A percentile compares a stretch with the other conserved stretches of the same genome.
phyloP scores from a whole-genome alignment of 2,797 vertebrate genomes.

The Lacerta agilis region DNA sequence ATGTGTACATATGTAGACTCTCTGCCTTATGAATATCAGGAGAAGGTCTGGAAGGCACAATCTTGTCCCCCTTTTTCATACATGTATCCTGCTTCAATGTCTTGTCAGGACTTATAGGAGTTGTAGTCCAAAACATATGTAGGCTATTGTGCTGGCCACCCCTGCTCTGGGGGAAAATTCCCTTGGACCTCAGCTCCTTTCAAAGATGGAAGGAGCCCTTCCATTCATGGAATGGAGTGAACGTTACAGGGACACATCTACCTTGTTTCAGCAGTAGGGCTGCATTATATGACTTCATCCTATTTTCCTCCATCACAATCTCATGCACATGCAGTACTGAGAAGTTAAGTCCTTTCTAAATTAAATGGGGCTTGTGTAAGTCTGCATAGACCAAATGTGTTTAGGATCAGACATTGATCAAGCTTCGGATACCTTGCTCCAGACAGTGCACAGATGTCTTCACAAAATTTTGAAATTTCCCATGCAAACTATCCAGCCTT shows the following conservation, averaged over 20 bases:
- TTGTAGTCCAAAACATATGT: too few species aligned
- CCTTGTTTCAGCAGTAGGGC: not conserved
- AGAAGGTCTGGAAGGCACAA: not conserved
- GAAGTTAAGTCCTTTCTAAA: not conserved
- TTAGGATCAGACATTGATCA: not conserved
- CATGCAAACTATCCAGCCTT: not conserved
- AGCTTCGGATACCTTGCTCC: not conserved
- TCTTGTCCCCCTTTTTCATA: not conserved
- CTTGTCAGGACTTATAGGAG: not conserved
- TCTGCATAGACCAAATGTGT: not conserved
- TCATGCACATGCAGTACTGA: not conserved
- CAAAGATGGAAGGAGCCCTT: too few species aligned
- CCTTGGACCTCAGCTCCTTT: too few species aligned
- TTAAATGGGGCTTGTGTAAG: not conserved
- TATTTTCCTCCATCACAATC: not conserved
- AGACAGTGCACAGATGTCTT: not conserved
- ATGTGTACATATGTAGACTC: not conserved
- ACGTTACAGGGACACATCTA: not conserved
- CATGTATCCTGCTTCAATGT: not conserved
- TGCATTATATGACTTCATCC: not conserved
- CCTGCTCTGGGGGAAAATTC: too few species aligned
- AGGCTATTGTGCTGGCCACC: too few species aligned
- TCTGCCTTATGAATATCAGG: not conserved
- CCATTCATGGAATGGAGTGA: too few species aligned
- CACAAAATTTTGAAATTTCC: not conserved